These are phyloP conservation scores for Rhingia rostrata DNA, from an alignment of 2,888 invertebrate genomes.

Conservation along the genomic window DNA sequence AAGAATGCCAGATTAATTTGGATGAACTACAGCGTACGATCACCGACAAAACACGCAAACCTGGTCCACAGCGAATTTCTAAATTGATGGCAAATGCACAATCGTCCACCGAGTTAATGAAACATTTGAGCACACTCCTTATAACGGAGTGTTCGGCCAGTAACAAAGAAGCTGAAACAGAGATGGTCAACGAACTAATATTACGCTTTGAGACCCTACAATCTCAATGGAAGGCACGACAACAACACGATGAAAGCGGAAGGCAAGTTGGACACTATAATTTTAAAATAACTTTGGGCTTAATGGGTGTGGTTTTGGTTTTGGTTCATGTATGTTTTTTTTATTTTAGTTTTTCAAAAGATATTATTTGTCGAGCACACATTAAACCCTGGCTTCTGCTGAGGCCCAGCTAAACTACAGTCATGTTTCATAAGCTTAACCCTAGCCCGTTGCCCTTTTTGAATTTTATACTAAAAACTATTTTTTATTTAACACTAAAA, in stretches of 20 bases:
- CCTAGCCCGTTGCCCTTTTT: conserved; percentile 13
- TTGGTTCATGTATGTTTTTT: conserved; percentile 29
- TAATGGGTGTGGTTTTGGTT: conserved; percentile 30
- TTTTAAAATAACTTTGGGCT: background rate
- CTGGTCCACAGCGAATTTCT: conserved; percentile 88
- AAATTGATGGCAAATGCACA: conserved; percentile 91
- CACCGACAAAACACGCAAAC: conserved; percentile 84
- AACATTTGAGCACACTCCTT: conserved; percentile 90
- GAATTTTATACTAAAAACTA: conserved; percentile 20
- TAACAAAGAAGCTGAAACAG: conserved; percentile 86
- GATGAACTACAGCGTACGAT: conserved; percentile 87
- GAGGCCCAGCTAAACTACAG: conserved; percentile 7
- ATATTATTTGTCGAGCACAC: background rate
- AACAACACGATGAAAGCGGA: conserved; percentile 89
- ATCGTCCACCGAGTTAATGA: conserved; percentile 91
- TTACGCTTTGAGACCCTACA: conserved; percentile 88
- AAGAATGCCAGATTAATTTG: conserved; percentile 88
- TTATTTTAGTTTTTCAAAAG: conserved; percentile 7
- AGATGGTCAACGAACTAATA: conserved; percentile 87
- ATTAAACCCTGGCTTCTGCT: background rate
- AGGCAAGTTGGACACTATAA: conserved; percentile 85
- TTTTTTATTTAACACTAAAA: conserved; percentile 54
- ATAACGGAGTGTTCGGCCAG: conserved; percentile 89
- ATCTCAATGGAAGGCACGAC: conserved; percentile 88
- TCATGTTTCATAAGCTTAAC: conserved; percentile 27